Conservation (phyloP, 37 sponge, comb jelly and placozoan species). For the Theonella swinhoei region DNA sequence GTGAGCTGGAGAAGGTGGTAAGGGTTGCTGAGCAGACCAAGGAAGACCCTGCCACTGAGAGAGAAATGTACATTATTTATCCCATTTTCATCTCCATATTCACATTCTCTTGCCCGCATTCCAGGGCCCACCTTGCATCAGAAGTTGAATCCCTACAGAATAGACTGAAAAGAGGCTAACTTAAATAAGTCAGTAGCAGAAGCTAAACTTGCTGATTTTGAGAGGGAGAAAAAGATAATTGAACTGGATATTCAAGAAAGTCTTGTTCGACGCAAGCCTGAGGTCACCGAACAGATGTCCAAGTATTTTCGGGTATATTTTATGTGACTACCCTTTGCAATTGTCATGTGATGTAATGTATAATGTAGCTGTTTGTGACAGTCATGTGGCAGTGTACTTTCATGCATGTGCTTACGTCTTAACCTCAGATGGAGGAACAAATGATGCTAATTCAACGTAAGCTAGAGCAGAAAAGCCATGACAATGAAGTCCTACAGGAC, state of each 20-base stretch:
- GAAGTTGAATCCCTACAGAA: conserved; percentile 29
- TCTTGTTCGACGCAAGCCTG: conserved; percentile 63
- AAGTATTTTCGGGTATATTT: conserved; percentile 26
- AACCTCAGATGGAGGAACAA: too few relatives aligned
- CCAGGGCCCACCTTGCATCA: conserved; percentile 36
- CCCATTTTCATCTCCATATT: neutral
- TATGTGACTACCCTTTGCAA: neutral
- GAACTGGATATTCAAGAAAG: conserved; percentile 82
- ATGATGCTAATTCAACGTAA: too few relatives aligned
- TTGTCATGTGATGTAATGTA: neutral
- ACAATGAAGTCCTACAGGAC: too few relatives aligned
- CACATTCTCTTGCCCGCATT: neutral
- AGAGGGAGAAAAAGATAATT: too few relatives aligned
- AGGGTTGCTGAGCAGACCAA: too few relatives aligned
- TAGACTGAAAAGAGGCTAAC: conserved; percentile 35
- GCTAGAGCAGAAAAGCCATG: too few relatives aligned
- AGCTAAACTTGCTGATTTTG: conserved; percentile 63
- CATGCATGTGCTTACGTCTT: too few relatives aligned
- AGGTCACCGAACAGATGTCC: conserved; percentile 69
- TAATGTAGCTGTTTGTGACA: too few relatives aligned
- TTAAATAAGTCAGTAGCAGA: conserved; percentile 48
- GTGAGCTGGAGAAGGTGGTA: too few relatives aligned
- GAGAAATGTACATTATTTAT: too few relatives aligned
- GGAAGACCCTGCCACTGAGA: too few relatives aligned
- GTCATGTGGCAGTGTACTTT: too few relatives aligned